Evolutionary conservation across 2,113 vertebrate genomes (phyloP), one percentile per base, ranked within the genome.

Genomic region (Zapus hudsonius): DNA sequence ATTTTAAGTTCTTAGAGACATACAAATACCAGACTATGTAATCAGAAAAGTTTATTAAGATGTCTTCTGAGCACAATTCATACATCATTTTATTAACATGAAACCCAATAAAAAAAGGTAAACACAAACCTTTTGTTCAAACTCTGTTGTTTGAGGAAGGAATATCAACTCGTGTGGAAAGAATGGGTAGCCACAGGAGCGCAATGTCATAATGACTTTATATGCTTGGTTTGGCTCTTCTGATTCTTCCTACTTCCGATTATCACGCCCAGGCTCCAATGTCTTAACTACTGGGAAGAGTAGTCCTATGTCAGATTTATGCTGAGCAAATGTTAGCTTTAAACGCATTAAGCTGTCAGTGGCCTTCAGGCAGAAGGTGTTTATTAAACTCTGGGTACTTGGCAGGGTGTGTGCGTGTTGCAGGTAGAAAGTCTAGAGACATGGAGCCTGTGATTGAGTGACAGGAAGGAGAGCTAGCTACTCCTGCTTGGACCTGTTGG

Each of bases 101-200:
- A 96, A 95, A 96, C 33, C n/a, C 74, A 96, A 93, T 74, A 66
- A 94, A 15, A 63, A 91, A 92, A 96, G 84, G 36, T 72, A 98
- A 88, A 73, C 84, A 75, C 11, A 82, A 96, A 97, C 52, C 29
- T 94, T 96, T 81, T 83, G 69, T 81, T 94, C 85, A 95, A 92
- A 94, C 84, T 94, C 69, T 63, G 89, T 42, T 81, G 38, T 93
- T 81, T 94, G 33, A 63, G 84, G 86, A 47, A 69, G 61, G 87
- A 57, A 76, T 52, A 57, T 94, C 90, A 96, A 87, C 94, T 92
- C 95, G 94, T 90, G 76, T 84, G 82, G 0, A 44, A 38, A 20
- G 12, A 66, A 63, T 10, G 15, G 36, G n/a, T 91, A 90, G 82
- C 52, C 89, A 91, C 84, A 78, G 89, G 90, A 38, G 57, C 74